A percentile compares a stretch with the other conserved stretches of the same genome.
These are phyloP conservation scores for Etia nguti DNA, from an alignment of 2,113 vertebrate genomes.

Conservation along the genomic window DNA sequence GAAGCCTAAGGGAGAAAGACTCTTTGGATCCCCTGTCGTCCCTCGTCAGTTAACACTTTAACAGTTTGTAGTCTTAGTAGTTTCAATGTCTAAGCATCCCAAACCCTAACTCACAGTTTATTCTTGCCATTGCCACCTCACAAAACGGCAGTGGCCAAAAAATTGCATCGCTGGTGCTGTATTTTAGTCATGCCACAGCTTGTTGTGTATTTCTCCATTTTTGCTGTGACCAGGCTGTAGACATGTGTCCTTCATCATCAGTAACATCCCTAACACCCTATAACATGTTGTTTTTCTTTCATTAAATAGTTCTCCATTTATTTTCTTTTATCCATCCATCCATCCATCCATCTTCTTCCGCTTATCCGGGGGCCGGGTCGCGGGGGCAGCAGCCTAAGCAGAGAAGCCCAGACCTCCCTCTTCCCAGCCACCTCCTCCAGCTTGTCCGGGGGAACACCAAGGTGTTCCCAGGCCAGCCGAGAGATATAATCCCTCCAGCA, in stretches of 20 bases:
- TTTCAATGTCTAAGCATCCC: not conserved
- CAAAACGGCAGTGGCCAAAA: too few relatives aligned
- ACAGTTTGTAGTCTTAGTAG: not conserved
- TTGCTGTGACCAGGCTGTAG: too few relatives aligned
- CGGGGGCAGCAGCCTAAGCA: not conserved
- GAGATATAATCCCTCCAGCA: not conserved
- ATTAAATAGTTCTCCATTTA: not conserved
- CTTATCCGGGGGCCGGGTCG: rapidly evolving
- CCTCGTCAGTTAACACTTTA: not conserved
- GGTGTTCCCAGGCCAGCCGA: rapidly evolving
- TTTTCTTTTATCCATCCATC: not conserved
- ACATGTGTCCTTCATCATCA: too few relatives aligned
- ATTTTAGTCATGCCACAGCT: too few relatives aligned
- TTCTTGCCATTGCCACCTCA: too few relatives aligned
- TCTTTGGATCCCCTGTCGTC: not conserved
- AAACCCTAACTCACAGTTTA: too few relatives aligned
- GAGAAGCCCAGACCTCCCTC: not conserved
- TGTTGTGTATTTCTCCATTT: too few relatives aligned
- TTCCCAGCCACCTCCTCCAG: too few relatives aligned
- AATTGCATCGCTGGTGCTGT: too few relatives aligned
- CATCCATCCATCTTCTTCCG: not conserved
- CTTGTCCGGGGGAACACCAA: not conserved
- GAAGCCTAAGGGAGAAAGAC: not conserved
- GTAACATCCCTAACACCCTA: too few relatives aligned
- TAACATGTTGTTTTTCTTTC: too few relatives aligned